These are phyloP conservation scores for Littorina saxatilis DNA, from an alignment of 1,140 invertebrate species.

Conservation along the genomic window DNA sequence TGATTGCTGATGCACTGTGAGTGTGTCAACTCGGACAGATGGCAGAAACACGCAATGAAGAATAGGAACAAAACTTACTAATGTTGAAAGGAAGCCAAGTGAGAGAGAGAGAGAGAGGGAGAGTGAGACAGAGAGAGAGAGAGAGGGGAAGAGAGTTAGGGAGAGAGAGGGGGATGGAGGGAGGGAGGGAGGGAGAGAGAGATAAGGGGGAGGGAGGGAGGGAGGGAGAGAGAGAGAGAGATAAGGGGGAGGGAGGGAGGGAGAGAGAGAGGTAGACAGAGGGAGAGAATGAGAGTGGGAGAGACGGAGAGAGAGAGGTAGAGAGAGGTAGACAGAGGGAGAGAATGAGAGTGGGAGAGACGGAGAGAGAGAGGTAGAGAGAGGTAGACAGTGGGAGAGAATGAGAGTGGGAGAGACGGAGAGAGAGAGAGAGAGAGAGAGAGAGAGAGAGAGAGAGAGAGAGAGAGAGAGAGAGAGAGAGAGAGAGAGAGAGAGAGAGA, in stretches of 20 bases:
- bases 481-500: conserved; percentile 15
- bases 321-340: conserved; percentile 5
- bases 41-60: no score
- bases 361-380: background rate
- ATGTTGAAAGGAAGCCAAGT: no score
- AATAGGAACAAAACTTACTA: no score
- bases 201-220: background rate
- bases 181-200: conserved; percentile 2
- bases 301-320: background rate
- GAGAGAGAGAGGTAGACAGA: background rate
- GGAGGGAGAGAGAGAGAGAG: conserved; percentile 11
- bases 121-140: no score
- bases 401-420: background rate
- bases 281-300: background rate
- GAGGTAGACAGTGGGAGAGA: background rate
- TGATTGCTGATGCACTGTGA: no score
- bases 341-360: background rate
- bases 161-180: conserved; percentile 8
- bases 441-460: background rate
- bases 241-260: conserved; percentile 1
- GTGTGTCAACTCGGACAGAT: no score
- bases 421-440: background rate
- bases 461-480: background rate
- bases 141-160: background rate
- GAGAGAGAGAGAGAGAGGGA: no score